Conservation (phyloP, 2,797 vertebrate genomes). For the Pempheris klunzingeri region DNA sequence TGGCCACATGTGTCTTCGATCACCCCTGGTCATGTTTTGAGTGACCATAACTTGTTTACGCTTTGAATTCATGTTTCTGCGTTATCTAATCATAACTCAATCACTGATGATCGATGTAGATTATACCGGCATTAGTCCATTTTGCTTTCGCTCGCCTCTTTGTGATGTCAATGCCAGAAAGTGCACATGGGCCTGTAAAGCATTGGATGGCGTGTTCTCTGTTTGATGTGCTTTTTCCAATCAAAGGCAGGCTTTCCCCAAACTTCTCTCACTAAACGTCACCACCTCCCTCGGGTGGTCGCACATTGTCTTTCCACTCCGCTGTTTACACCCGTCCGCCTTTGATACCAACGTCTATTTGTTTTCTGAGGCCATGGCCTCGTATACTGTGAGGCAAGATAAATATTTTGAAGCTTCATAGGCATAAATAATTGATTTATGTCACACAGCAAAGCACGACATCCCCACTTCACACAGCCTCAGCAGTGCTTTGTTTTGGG, state of each 20-base stretch:
- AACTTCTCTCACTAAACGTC: conserved; percentile 57
- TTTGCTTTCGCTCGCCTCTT: conserved; percentile 20
- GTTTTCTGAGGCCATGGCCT: conserved; percentile 76
- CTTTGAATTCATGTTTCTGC: conserved; percentile 27
- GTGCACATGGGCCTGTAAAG: conserved; percentile 43
- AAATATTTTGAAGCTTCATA: conserved; percentile 85
- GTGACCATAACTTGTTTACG: conserved; percentile 21
- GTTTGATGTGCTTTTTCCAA: conserved; percentile 73
- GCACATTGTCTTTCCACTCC: conserved; percentile 60
- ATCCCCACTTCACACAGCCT: conserved; percentile 76
- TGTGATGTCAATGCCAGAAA: conserved; percentile 25
- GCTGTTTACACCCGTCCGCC: conserved; percentile 76
- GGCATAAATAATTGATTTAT: conserved; percentile 86
- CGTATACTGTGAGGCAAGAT: conserved; percentile 73
- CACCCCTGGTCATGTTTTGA: conserved; percentile 19
- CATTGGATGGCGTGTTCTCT: conserved; percentile 38
- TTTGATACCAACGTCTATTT: conserved; percentile 81
- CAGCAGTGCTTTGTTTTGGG: conserved; percentile 72
- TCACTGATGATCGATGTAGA: conserved; percentile 8
- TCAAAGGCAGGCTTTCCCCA: conserved; percentile 56
- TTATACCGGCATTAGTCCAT: neutral
- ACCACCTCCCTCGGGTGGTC: conserved; percentile 56
- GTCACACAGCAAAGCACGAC: conserved; percentile 79
- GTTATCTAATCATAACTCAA: conserved; percentile 24
- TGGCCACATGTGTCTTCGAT: conserved; percentile 40